A percentile compares a stretch with the other conserved stretches of the same genome.
Evolutionary conservation across 2,113 vertebrate genomes (phyloP).

Genomic region (Edolisoma coerulescens): DNA sequence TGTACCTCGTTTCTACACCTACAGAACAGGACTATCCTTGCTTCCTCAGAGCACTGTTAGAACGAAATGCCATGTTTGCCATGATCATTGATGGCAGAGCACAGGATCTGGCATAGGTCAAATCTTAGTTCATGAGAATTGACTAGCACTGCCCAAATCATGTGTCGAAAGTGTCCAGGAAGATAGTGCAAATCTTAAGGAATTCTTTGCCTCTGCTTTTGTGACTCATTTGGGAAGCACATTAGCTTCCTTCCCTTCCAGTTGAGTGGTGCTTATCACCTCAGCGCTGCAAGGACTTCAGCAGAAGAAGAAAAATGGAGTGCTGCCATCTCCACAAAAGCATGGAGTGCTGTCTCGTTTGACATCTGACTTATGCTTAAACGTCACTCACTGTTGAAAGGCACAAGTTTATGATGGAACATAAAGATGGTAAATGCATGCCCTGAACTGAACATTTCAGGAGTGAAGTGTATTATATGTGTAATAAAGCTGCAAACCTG

Average conservation of each 20-base stretch:
- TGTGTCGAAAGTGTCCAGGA: neutral
- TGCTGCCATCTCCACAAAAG: neutral
- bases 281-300: neutral
- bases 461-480: neutral
- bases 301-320: neutral
- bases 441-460: neutral
- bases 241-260: neutral
- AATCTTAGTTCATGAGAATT: neutral
- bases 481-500: neutral
- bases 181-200: neutral
- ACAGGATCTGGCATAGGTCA: neutral
- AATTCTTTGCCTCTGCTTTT: neutral
- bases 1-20: neutral
- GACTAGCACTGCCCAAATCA: neutral
- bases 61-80: neutral
- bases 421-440: slow-evolving; percentile 4
- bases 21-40: neutral
- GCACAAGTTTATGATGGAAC: neutral
- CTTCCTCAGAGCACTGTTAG: neutral
- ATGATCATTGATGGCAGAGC: neutral
- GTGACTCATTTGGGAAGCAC: neutral
- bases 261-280: neutral
- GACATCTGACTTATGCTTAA: slow-evolving; percentile 5
- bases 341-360: neutral
- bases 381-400: neutral